Percentiles rank a stretch among this genome's conserved stretches.
Conservation (phyloP, 2,797 vertebrate species). For the Avahi laniger region DNA sequence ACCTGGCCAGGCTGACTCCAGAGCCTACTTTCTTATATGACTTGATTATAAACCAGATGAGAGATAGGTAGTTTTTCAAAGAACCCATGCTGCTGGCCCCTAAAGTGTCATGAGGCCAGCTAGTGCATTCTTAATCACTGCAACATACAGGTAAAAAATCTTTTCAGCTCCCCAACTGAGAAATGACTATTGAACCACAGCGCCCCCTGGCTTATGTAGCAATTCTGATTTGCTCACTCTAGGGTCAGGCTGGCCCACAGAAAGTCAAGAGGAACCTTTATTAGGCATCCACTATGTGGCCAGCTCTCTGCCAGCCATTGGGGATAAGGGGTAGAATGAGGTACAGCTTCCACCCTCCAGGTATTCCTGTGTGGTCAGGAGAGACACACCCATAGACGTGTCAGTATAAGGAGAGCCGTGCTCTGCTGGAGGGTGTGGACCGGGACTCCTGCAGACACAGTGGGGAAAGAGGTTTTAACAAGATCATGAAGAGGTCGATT, state of each 20-base stretch:
- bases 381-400: neutral
- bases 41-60: neutral
- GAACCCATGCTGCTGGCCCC: neutral
- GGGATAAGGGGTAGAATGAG: neutral
- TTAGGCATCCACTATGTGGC: neutral
- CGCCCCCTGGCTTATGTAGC: neutral
- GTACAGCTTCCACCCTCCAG: neutral
- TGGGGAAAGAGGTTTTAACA: neutral
- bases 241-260: neutral
- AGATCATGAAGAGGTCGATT: neutral
- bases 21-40: neutral
- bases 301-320: neutral
- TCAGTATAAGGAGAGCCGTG: neutral
- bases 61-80: neutral
- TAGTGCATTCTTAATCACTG: neutral
- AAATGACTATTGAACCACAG: neutral
- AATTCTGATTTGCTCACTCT: neutral
- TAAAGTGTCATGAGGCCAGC: neutral
- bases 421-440: neutral
- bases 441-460: fast-evolving
- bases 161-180: neutral
- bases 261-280: neutral
- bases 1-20: neutral
- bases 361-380: neutral
- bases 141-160: neutral